Base-by-base conservation (phyloP, 2,113 vertebrate genomes). In the Martes martes region DNA sequence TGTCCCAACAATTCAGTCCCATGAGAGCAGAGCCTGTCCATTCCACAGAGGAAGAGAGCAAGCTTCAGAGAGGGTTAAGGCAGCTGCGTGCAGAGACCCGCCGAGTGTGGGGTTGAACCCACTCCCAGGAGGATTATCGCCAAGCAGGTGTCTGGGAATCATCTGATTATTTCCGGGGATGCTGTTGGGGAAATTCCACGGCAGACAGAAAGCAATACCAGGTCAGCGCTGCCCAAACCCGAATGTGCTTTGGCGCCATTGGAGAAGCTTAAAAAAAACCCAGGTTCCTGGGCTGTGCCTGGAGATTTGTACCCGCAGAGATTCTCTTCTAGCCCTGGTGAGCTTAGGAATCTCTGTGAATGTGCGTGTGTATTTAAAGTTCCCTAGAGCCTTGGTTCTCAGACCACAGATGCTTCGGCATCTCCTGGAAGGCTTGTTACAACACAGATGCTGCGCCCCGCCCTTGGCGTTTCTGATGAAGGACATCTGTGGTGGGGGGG, bases 331-430 rank as follows among this genome's bases (percentile, higher is more conserved):
- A 73, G 36, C 61, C 8, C 61, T 88, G 31, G 21, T 47, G 39
- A 92, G 18, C 65, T 39, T 90, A 45, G 31, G 16, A 24, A 50
- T 45, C 33, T 86, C 36, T 9, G 39, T 67, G 33, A 23, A 6
- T 74, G 31, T 61, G 33, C 39, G 73, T 28, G 81, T 47, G 16
- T 59, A 10, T 65, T 45, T 26, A 55, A 93, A 82, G 36, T 55
- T 52, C 61, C 52, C 19, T 26, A 9, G 50, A 55, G 71, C 42
- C 55, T 24, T 19, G 33, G 14, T 69, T 92, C 21, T 88, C 57
- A 28, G 73, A 42, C 7, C 1, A 1, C 4, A 73, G 84, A 0
- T 47, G 14, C 6, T 6, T 33, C 61, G 11, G 55, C 16, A 13
- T 52, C 14, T 26, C 33, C 67, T 16, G 15, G 39, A 82, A 39